Percentiles rank a stretch among this genome's conserved stretches.
phyloP scores from a whole-genome alignment of 2,113 vertebrate genomes.

The Tor tambroides region DNA sequence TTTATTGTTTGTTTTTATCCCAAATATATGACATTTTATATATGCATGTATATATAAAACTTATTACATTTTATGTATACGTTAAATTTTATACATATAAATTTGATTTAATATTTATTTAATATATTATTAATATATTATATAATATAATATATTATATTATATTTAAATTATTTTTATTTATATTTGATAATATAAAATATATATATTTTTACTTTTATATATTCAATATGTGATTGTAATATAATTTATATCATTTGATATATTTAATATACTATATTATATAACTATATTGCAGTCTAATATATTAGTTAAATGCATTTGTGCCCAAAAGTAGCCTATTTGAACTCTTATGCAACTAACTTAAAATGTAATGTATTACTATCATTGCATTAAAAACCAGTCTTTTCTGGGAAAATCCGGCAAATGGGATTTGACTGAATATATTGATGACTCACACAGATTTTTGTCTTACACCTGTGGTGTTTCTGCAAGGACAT shows the following conservation, averaged over 20 bases:
- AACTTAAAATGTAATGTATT: neutral
- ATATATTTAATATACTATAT: neutral
- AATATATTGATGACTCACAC: neutral
- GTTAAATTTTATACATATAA: too few species aligned
- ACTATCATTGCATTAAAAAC: neutral
- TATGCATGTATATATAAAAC: neutral
- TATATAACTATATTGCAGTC: neutral
- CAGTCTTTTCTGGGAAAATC: neutral
- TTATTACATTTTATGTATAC: too few species aligned
- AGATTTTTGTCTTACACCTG: too few species aligned
- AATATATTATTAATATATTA: neutral
- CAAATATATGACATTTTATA: neutral
- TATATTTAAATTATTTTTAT: too few species aligned
- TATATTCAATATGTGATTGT: neutral
- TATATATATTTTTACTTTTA: neutral
- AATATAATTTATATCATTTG: neutral
- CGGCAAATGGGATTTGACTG: neutral
- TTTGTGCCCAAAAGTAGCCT: neutral
- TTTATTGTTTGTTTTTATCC: neutral
- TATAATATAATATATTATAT: too few species aligned
- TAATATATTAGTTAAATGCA: neutral
- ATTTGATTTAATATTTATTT: neutral
- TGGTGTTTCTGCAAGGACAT: neutral
- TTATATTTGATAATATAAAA: neutral
- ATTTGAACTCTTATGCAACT: neutral